These are phyloP conservation scores for Aspiorhynchus laticeps DNA, from an alignment of 2,113 vertebrate species.

Conservation along the genomic window DNA sequence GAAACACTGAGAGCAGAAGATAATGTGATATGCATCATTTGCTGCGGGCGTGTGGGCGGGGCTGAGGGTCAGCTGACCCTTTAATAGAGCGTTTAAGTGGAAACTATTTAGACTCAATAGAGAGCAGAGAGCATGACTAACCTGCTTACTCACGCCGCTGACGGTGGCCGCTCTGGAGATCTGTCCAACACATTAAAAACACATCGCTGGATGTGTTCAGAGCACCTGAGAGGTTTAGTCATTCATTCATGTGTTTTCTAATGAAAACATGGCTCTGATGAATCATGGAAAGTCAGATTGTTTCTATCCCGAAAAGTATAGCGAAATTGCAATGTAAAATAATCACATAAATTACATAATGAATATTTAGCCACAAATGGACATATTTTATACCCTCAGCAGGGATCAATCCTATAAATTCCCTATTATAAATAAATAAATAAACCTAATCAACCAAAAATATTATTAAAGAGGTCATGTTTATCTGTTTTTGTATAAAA, in stretches of 20 bases:
- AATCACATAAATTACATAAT: background rate
- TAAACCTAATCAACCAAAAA: background rate
- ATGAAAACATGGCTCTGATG: too few relatives aligned
- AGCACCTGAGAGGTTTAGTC: slow-evolving; percentile 33
- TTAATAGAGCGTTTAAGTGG: slow-evolving; percentile 97
- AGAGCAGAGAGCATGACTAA: slow-evolving; percentile 93
- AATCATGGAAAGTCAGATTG: too few relatives aligned
- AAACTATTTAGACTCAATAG: slow-evolving; percentile 86
- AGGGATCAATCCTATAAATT: background rate
- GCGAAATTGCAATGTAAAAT: slow-evolving; percentile 51
- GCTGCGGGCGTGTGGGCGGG: slow-evolving; percentile 36
- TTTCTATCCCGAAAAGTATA: background rate
- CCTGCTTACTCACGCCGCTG: slow-evolving; percentile 87
- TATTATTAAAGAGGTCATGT: background rate
- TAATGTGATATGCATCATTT: slow-evolving; percentile 67
- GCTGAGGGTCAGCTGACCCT: slow-evolving; percentile 82
- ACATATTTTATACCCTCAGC: background rate
- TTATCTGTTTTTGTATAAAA: too few relatives aligned
- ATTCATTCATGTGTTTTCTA: too few relatives aligned
- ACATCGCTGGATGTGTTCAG: slow-evolving; percentile 79
- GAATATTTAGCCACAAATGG: background rate
- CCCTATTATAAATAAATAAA: too few relatives aligned
- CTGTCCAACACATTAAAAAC: slow-evolving; percentile 89
- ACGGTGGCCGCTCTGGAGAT: slow-evolving; percentile 81
- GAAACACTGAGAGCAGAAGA: slow-evolving; percentile 84